Percentiles rank a stretch among this genome's conserved stretches.
Conservation (phyloP, 2,113 vertebrate genomes). For the cattle (Bos taurus) region ARS-UCD2.0 NC_037331.1:25324501-25325000, state of each 20-base stretch:
- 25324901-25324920: background rate
- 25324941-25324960: background rate
- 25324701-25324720: background rate
- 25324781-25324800: background rate
- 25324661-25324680: background rate
- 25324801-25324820: too few species aligned
- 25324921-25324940: background rate
- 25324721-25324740: background rate
- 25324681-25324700: background rate
- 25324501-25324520: background rate
- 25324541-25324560: background rate
- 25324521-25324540: background rate
- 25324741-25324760: background rate
- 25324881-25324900: background rate
- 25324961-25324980: background rate
- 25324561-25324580: background rate
- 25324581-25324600: background rate
- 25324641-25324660: background rate
- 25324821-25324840: background rate
- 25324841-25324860: background rate
- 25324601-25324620: too few species aligned
- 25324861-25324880: background rate
- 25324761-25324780: background rate
- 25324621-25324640: background rate
- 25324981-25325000: background rate